A percentile compares a stretch with the other conserved stretches of the same genome.
phyloP scores from a whole-genome alignment of 1,140 invertebrate genomes.

The Phymorhynchus buccinoides region DNA sequence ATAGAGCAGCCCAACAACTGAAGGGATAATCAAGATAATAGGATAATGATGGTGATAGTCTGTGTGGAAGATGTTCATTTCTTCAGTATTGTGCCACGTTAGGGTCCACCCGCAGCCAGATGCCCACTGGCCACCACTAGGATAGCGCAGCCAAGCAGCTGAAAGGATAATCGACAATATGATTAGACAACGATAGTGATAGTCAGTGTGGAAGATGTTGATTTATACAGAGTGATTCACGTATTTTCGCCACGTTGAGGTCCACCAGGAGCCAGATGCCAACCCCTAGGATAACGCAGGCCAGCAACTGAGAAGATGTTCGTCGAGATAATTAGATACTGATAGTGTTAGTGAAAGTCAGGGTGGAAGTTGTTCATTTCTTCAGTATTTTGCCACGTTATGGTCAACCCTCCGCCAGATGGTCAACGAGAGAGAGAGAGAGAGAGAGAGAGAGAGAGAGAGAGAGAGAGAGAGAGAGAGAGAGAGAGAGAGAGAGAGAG shows the following conservation, averaged over 20 bases:
- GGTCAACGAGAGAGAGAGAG: neutral
- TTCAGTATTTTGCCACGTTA: conserved; percentile 58
- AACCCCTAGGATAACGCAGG: conserved; percentile 81
- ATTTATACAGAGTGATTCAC: conserved; percentile 60
- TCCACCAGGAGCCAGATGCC: conserved; percentile 85
- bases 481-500: no score
- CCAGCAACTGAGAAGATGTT: conserved; percentile 79
- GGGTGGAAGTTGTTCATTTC: conserved; percentile 63
- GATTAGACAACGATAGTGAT: no score
- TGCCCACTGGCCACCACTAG: conserved; percentile 83
- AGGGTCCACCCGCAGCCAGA: conserved; percentile 82
- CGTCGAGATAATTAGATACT: no score
- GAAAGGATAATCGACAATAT: no score
- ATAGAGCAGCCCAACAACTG: no score
- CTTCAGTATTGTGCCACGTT: conserved; percentile 59
- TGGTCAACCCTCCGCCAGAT: conserved; percentile 76
- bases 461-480: conserved; percentile 18
- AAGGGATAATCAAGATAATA: no score
- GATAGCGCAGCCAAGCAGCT: no score
- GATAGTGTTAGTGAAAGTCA: no score
- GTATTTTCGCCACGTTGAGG: conserved; percentile 64
- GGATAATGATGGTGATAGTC: no score
- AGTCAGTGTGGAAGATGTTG: conserved; percentile 61
- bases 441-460: conserved; percentile 19
- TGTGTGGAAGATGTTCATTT: conserved; percentile 64